Base-by-base conservation (phyloP, 2,888 invertebrate species). In the Allacma fusca region DNA sequence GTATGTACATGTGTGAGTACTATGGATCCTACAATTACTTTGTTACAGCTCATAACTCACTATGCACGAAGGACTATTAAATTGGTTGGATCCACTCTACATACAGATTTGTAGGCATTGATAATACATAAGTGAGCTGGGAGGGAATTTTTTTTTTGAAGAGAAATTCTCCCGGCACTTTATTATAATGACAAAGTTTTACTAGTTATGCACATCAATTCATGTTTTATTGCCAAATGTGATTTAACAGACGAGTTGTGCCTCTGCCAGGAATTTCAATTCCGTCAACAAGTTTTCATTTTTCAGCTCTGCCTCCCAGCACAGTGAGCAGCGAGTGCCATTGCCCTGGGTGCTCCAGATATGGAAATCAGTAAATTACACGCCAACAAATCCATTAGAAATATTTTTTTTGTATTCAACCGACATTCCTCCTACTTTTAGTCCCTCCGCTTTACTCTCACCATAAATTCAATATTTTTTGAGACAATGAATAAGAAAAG, bases 111-210 rank as follows among this genome's bases (percentile, higher is more conserved):
- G n/a, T n/a, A n/a, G n/a, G n/a, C n/a, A n/a, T n/a, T n/a, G n/a
- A n/a, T n/a, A n/a, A n/a, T n/a, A n/a, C n/a, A n/a, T n/a, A n/a
- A n/a, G n/a, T n/a, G n/a, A n/a, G n/a, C n/a, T 34, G 4, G 34
- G 9, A 34, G 34, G 34, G 34, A 34, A 34, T 34, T 50, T 16
- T 19, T 50, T 50, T 13, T 16, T 19, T 16, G 2, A 13, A 16
- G 19, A 13, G n/a, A 50, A 50, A 50, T 50, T 50, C n/a, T 50
- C 50, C 50, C 4, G 50, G 50, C 50, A 50, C 50, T 50, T 50
- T 50, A 50, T 50, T 50, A 50, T 50, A 50, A 50, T 50, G 50
- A n/a, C 50, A 50, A 50, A 50, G 50, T 50, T 50, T 50, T 50
- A 50, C 50, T 19, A 50, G 50, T 50, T 50, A 13, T 13, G 50